Evolutionary conservation across 2,113 vertebrate species (phyloP).

Genomic region (Tupaia chinensis): DNA sequence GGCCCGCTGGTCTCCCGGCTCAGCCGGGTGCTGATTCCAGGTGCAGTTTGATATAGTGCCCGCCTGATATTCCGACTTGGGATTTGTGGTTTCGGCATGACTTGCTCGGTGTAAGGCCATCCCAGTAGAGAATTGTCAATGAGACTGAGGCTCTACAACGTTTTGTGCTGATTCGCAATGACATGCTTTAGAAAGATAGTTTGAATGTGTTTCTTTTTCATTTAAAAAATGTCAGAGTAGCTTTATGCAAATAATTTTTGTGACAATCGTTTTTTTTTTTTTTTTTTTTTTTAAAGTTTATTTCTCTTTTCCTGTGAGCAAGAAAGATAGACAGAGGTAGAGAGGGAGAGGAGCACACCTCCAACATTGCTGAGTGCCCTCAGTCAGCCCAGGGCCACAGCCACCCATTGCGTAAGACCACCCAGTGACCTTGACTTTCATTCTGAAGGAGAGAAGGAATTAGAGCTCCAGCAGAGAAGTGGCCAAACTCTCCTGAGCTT

Average conservation of each 20-base stretch:
- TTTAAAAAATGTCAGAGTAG: neutral
- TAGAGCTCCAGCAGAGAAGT: neutral
- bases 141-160: neutral
- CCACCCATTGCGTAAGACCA: neutral
- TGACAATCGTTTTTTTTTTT: neutral
- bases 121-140: neutral
- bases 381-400: too few relatives aligned
- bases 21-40: neutral
- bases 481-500: neutral
- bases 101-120: neutral
- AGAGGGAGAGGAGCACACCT: too few relatives aligned
- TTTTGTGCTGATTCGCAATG: neutral
- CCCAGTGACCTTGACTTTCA: neutral
- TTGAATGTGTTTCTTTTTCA: neutral
- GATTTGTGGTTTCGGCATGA: neutral
- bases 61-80: neutral
- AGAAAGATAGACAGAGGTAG: too few relatives aligned
- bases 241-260: slow-evolving; percentile 11
- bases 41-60: neutral
- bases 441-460: neutral
- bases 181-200: neutral
- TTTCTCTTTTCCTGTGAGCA: too few relatives aligned
- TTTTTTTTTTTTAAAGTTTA: too few relatives aligned
- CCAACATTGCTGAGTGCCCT: too few relatives aligned
- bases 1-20: too few relatives aligned